A percentile compares a stretch with the other conserved stretches of the same genome.
phyloP scores from a whole-genome alignment of 2,797 vertebrate species.

The Sebastes melanostomus region DNA sequence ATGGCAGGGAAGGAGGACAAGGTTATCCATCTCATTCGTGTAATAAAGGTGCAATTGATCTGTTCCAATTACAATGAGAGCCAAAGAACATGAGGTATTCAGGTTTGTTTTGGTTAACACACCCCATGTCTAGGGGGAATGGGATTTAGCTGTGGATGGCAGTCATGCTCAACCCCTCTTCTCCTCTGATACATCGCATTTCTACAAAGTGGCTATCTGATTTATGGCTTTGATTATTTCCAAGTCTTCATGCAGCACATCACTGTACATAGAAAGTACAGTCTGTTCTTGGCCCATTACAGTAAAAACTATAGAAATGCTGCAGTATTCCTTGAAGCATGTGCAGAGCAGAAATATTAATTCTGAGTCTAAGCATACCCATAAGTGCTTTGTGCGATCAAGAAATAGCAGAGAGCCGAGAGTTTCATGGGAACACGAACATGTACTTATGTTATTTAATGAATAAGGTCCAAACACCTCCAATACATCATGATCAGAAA shows the following conservation, averaged over 20 bases:
- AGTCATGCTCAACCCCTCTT: slow-evolving; percentile 11
- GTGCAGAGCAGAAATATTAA: neutral
- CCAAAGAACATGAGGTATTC: slow-evolving; percentile 56
- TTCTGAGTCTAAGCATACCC: neutral
- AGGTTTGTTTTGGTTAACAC: slow-evolving; percentile 67
- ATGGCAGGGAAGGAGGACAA: slow-evolving; percentile 55
- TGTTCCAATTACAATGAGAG: slow-evolving; percentile 68
- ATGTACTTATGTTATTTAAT: slow-evolving; percentile 55
- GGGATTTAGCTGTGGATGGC: slow-evolving; percentile 35
- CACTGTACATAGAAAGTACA: neutral
- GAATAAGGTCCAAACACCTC: slow-evolving; percentile 23
- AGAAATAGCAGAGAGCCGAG: neutral
- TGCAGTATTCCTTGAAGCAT: neutral
- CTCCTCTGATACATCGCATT: neutral
- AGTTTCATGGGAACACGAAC: slow-evolving; percentile 31
- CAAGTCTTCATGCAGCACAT: neutral
- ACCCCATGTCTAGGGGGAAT: slow-evolving; percentile 15
- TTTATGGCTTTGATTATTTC: slow-evolving; percentile 4
- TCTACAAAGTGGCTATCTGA: neutral
- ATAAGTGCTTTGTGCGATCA: slow-evolving; percentile 1
- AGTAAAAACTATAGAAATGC: neutral
- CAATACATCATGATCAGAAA: neutral
- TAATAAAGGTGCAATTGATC: slow-evolving; percentile 78
- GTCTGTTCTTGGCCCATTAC: neutral
- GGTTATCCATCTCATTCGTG: slow-evolving; percentile 76